Base-by-base conservation (phyloP, 1,140 invertebrate species). In the Brevipalpus yothersi region DNA sequence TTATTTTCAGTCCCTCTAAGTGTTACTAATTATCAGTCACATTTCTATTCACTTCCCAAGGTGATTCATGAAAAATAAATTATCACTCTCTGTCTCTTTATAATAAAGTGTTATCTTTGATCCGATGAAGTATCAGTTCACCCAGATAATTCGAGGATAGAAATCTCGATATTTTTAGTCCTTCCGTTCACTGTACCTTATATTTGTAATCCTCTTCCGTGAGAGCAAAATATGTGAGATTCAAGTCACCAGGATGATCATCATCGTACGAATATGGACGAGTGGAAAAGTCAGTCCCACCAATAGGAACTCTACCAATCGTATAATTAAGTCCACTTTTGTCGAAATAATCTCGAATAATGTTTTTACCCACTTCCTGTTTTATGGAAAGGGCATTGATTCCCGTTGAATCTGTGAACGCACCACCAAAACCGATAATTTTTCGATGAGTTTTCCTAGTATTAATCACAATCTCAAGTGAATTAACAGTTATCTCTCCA, bases 341-440 rank as follows among this genome's bases (percentile, higher is more conserved):
- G 67, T 80, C 53, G 58, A 57, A 64, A 56, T 64, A 64, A 59
- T 59, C 60, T 17, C 23, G 21, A 15, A 64, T 41, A 7, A 65
- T 66, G 51, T 77, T 71, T 39, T 78, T 68, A 67, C 80, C 78
- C 1, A 79, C 65, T 2, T 63, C 59, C 11, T 68, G 42, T 7
- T 76, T 73, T 10, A 88, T 70, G 5, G 69, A 77, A 1, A 72
- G 72, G 60, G 87, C 79, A 65, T 90, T 82, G n/a, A 86, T 79
- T 0, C 79, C 80, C 2, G 82, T 78, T 0, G 87, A 72, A 69
- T 92, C 89, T 0, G 87, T 92, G 62, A 90, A 85, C 1, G 87
- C 83, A 13, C 83, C 86, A 0, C 88, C 88, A 68, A 87, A 91
- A 0, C 88, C 88, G 15, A 15, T n/a, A 41, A 55, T 55, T 10